Conservation (phyloP, 30 jellyfish, hydroid and myxozoan species). For the Cassiopea xamachana region DNA sequence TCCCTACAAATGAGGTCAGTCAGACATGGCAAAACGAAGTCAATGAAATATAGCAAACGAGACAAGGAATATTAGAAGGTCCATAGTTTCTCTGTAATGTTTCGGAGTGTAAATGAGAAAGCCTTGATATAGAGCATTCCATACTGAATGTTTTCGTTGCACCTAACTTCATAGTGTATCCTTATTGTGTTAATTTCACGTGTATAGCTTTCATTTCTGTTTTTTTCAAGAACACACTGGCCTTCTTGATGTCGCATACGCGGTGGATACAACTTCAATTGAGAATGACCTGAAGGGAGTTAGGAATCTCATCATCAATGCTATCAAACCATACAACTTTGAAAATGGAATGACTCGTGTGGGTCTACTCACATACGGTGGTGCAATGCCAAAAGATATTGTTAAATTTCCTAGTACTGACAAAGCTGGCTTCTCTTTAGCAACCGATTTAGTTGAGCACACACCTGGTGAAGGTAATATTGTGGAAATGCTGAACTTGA, state of each 20-base stretch:
- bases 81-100: too few species aligned
- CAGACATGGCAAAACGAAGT: too few species aligned
- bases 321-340: slow-evolving; percentile 18
- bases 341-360: slow-evolving; percentile 43
- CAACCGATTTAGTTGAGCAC: slow-evolving; percentile 22
- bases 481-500: slow-evolving; percentile 19
- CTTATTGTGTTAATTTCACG: too few species aligned
- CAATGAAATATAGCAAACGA: too few species aligned
- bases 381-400: not conserved
- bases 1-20: too few species aligned
- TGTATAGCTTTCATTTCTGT: too few species aligned
- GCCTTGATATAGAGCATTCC: too few species aligned
- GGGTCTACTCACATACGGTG: slow-evolving; percentile 44
- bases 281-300: slow-evolving; percentile 21
- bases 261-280: slow-evolving; percentile 53
- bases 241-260: slow-evolving; percentile 55
- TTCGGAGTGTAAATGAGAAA: too few species aligned
- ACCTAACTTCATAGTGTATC: too few species aligned
- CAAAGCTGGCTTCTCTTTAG: slow-evolving; percentile 21
- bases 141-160: too few species aligned
- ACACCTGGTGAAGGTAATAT: slow-evolving; percentile 22
- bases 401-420: slow-evolving; percentile 17
- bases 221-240: slow-evolving; percentile 21
- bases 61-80: too few species aligned
- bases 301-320: slow-evolving; percentile 30